A percentile compares a stretch with the other conserved stretches of the same genome.
Conservation (phyloP, 1,140 invertebrate genomes). For the Littorina saxatilis region DNA sequence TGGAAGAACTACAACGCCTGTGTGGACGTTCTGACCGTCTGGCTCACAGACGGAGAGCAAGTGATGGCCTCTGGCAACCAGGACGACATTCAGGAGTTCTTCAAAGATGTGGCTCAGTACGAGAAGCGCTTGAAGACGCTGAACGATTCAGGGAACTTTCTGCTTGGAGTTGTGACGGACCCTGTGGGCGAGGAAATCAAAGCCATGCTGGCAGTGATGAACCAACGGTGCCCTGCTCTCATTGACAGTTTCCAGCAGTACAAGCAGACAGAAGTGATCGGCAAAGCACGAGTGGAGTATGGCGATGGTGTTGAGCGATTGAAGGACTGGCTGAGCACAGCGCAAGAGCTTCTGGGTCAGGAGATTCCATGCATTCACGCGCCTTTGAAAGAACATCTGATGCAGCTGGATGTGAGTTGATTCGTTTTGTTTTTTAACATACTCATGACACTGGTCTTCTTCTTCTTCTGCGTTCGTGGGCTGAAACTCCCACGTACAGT, state of each 20-base stretch:
- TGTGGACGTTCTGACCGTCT: conserved; percentile 85
- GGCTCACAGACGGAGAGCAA: conserved; percentile 88
- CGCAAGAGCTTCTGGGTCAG: conserved; percentile 79
- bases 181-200: conserved; percentile 86
- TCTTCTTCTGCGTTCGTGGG: too few relatives aligned
- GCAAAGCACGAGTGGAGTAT: conserved; percentile 89
- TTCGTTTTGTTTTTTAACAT: too few relatives aligned
- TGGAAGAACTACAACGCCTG: conserved; percentile 90
- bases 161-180: conserved; percentile 91
- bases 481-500: too few relatives aligned
- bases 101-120: conserved; percentile 92
- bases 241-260: conserved; percentile 56
- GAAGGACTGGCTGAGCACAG: conserved; percentile 86
- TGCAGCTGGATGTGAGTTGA: conserved; percentile 82
- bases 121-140: conserved; percentile 90
- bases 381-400: conserved; percentile 86
- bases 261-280: conserved; percentile 90
- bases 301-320: conserved; percentile 85
- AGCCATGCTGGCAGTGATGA: conserved; percentile 84
- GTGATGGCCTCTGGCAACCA: conserved; percentile 73
- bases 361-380: conserved; percentile 82
- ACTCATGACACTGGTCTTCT: too few relatives aligned
- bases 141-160: conserved; percentile 90
- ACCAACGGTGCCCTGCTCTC: conserved; percentile 85
- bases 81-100: conserved; percentile 75